phyloP scores from a whole-genome alignment of 2,797 vertebrate species.

The Sylvilagus floridanus region DNA sequence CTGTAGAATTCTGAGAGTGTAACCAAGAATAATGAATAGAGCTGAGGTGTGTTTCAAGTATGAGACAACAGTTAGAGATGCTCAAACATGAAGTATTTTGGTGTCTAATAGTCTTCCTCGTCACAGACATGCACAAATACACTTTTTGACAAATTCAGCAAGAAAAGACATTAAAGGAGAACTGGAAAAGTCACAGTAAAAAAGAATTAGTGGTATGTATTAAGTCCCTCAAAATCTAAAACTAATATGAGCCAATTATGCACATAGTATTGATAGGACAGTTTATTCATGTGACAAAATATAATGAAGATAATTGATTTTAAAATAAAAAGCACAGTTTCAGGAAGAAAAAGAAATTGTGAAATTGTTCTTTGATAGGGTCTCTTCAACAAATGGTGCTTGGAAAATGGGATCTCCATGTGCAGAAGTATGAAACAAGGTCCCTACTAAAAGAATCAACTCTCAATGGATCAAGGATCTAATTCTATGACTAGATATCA shows the following conservation, averaged over 20 bases:
- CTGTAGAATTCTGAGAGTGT: neutral
- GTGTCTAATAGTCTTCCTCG: neutral
- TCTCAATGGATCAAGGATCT: too few species aligned
- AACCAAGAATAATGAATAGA: neutral
- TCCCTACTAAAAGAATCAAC: too few species aligned
- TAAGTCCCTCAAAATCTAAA: constrained; percentile 43
- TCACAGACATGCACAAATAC: neutral
- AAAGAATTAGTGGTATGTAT: neutral
- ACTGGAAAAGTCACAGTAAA: neutral
- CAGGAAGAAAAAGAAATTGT: neutral
- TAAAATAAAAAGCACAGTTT: neutral
- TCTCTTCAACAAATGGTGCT: neutral
- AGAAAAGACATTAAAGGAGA: constrained; percentile 27
- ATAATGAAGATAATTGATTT: constrained; percentile 9
- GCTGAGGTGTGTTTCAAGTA: neutral
- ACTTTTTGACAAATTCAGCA: neutral
- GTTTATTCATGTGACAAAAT: constrained; percentile 28
- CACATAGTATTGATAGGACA: constrained; percentile 23
- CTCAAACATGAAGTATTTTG: constrained; percentile 7
- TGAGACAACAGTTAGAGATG: neutral
- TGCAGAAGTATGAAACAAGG: too few species aligned
- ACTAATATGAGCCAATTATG: neutral
- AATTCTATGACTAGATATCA: too few species aligned
- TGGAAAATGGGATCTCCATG: too few species aligned
- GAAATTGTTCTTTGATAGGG: neutral